Conservation (phyloP, 2,888 invertebrate species). For the Melieria omissa region DNA sequence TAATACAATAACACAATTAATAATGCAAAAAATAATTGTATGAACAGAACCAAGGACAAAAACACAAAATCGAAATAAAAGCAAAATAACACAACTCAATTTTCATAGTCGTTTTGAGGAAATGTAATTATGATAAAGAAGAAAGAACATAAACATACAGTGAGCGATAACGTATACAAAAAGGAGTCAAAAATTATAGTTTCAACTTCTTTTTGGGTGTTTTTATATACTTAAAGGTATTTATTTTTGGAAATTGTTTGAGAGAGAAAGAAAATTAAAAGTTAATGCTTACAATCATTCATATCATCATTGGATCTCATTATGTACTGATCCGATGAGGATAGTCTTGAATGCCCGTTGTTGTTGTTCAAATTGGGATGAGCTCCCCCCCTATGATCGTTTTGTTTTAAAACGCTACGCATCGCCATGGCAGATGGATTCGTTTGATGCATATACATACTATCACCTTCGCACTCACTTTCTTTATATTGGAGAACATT, state of each 20-base stretch:
- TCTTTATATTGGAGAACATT: constrained; percentile 97
- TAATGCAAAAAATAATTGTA: too few species aligned
- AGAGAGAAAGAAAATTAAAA: constrained; percentile 32
- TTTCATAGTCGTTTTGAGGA: too few species aligned
- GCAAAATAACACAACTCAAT: background rate
- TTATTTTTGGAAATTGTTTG: background rate
- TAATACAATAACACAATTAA: too few species aligned
- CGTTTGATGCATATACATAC: constrained; percentile 69
- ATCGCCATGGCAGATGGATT: constrained; percentile 69
- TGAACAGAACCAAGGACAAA: too few species aligned
- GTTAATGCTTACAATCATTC: constrained; percentile 68
- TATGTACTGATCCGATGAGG: constrained; percentile 69
- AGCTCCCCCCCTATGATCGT: constrained; percentile 68
- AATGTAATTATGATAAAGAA: too few species aligned
- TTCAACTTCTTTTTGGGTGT: too few species aligned
- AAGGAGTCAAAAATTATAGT: too few species aligned
- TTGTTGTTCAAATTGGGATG: constrained; percentile 67
- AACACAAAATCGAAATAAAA: background rate
- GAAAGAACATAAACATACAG: too few species aligned
- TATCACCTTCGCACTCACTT: constrained; percentile 82
- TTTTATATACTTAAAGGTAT: too few species aligned
- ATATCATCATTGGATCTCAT: constrained; percentile 69
- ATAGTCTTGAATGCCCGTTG: constrained; percentile 68
- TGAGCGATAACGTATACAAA: too few species aligned
- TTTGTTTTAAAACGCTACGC: constrained; percentile 68